These are phyloP conservation scores for Cricetomys ansorgei DNA, from an alignment of 2,113 vertebrate genomes.

Conservation along the genomic window DNA sequence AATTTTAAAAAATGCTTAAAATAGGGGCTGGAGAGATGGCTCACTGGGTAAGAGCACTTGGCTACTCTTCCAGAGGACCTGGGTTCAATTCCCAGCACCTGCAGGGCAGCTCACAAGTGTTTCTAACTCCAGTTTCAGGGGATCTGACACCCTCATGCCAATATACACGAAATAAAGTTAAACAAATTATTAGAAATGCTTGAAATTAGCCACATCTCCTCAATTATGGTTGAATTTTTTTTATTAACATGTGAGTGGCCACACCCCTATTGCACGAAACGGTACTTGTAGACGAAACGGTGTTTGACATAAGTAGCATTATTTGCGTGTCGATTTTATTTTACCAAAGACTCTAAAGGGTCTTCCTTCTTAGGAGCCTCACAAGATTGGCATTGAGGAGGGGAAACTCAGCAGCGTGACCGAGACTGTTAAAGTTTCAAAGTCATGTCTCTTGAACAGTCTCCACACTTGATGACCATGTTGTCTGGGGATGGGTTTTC, in stretches of 20 bases:
- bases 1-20: conserved; percentile 46
- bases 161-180: too few species aligned
- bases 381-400: neutral
- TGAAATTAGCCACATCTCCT: conserved; percentile 8
- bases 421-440: neutral
- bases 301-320: neutral
- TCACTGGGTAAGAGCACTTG: too few species aligned
- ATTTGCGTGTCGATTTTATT: conserved; percentile 8
- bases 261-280: neutral
- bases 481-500: neutral
- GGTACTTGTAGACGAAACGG: neutral
- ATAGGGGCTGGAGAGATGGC: too few species aligned
- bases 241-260: neutral
- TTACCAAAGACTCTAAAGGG: neutral
- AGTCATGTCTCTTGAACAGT: neutral
- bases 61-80: too few species aligned
- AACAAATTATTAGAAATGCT: conserved; percentile 24
- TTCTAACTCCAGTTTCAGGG: too few species aligned
- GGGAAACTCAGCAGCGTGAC: neutral
- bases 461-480: neutral
- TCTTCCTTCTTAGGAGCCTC: neutral
- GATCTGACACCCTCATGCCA: too few species aligned
- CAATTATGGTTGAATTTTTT: conserved; percentile 39
- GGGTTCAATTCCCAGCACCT: too few species aligned
- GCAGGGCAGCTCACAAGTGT: too few species aligned